Conservation (phyloP, 2,113 vertebrate species). For the Megaceryle torquata region DNA sequence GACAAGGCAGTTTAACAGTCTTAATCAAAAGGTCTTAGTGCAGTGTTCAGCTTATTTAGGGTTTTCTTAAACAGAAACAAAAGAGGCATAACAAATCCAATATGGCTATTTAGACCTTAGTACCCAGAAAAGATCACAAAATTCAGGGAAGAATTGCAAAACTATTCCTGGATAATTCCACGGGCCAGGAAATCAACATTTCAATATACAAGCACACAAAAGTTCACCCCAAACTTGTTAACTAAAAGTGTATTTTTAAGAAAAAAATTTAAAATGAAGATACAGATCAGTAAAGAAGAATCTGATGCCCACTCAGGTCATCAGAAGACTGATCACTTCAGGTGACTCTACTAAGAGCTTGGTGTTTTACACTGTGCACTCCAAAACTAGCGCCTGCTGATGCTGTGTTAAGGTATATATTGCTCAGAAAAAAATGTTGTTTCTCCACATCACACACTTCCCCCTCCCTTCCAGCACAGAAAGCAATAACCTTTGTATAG, state of each 20-base stretch:
- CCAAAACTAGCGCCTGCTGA: not conserved
- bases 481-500: conserved; percentile 36
- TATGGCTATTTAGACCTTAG: not conserved
- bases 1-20: not conserved
- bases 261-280: too few species aligned
- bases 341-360: not conserved
- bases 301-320: not conserved
- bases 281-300: not conserved
- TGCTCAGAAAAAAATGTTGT: not conserved
- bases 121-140: not conserved
- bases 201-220: not conserved
- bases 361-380: not conserved
- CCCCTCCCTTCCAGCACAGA: not conserved
- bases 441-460: not conserved
- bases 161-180: not conserved
- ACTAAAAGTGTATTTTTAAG: not conserved
- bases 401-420: not conserved
- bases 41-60: not conserved
- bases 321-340: not conserved
- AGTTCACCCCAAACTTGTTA: not conserved
- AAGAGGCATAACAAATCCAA: not conserved
- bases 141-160: not conserved
- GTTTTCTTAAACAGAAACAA: not conserved
- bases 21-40: not conserved
- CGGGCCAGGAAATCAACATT: not conserved